Evolutionary conservation across 2,797 vertebrate genomes (phyloP), one percentile per base, ranked within the genome.

Genomic region (Sebastes nivosus): DNA sequence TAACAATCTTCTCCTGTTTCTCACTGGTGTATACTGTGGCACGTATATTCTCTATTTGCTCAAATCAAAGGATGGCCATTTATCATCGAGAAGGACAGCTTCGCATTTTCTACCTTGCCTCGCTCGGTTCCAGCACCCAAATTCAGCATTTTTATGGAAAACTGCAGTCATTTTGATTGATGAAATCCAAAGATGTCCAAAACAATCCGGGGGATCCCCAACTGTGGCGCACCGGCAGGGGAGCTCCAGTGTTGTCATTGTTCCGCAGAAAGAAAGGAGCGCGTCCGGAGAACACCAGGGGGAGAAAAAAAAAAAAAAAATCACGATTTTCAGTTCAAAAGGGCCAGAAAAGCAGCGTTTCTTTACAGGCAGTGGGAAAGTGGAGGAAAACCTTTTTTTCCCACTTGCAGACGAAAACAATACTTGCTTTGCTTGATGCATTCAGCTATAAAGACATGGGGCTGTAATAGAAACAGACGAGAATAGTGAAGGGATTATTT

Each of bases 131-230:
- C 92, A 92, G 88, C 96, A 97, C 97, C 97, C 96, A 97, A 99
- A 99, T 99, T 98, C 97, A 97, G 97, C 96, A 97, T 96, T 99
- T 99, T 99, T 98, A 99, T 99, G 98, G 98, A 99, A 99, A 99
- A 99, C 98, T 96, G 98, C 97, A 99, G 99, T 99, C 98, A 99
- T 97, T 99, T 99, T 99, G 99, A 99, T 99, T 99, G 98, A 99
- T 99, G 98, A 99, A 99, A 99, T 99, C 97, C 97, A 98, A 98
- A 98, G 99, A 99, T 98, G 98, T 97, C 97, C 97, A 97, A 96
- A 98, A 97, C 95, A 97, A 97, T 97, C 97, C 96, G 93, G 95
- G 97, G 97, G 98, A 97, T 98, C 98, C 97, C 98, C 98, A 96
- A 98, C 98, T 98, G 98, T 97, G 98, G 96, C 96, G 96, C 97